phyloP scores from a whole-genome alignment of 2,113 vertebrate species.

The Pseudolaguvia tuberculata region DNA sequence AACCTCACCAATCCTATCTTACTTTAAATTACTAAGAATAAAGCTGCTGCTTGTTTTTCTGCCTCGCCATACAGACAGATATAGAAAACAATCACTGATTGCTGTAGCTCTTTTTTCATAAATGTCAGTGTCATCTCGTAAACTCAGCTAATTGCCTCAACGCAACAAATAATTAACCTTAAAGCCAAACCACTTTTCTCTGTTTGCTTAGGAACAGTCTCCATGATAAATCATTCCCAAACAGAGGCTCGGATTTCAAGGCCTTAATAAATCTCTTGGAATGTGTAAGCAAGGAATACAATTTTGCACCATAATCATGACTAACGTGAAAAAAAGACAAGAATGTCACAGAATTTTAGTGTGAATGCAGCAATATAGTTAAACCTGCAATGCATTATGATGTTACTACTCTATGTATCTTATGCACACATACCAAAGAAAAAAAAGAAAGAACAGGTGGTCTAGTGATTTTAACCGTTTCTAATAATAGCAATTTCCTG shows the following conservation, averaged over 20 bases:
- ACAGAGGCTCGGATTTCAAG: constrained; percentile 41
- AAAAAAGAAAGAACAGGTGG: background rate
- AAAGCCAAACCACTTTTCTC: constrained; percentile 36
- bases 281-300: too few species aligned
- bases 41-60: background rate
- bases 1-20: too few species aligned
- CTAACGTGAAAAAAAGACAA: too few species aligned
- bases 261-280: constrained; percentile 34
- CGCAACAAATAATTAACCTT: constrained; percentile 26
- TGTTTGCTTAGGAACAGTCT: constrained; percentile 24
- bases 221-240: constrained; percentile 42
- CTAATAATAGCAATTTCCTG: background rate
- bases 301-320: too few species aligned
- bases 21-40: background rate
- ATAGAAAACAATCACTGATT: constrained; percentile 17
- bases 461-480: background rate
- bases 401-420: too few species aligned
- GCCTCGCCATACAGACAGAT: too few species aligned
- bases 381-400: constrained; percentile 12
- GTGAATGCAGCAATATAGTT: constrained; percentile 8
- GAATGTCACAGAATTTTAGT: constrained; percentile 13
- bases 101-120: constrained; percentile 31
- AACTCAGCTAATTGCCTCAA: constrained; percentile 35
- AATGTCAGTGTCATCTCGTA: constrained; percentile 37
- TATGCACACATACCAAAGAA: constrained; percentile 18